Base-by-base conservation (phyloP, 2,113 vertebrate genomes). In the Gila orcuttii region DNA sequence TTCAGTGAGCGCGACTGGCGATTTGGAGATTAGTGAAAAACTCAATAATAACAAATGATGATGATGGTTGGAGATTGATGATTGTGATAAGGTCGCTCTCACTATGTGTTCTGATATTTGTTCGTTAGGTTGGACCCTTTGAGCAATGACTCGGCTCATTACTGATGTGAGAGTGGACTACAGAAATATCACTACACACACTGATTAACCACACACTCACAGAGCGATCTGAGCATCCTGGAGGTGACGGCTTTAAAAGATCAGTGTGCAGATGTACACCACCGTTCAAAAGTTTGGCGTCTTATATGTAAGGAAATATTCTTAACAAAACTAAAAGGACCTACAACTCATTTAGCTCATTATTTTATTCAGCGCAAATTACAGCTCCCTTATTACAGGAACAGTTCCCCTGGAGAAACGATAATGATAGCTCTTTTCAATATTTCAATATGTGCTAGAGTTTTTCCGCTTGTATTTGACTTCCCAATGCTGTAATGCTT, bases 101-200 rank as follows among this genome's bases (percentile, higher is more conserved):
- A 69, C 50, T 76, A 59, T 50, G 52, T 31, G 73, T n/a, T 82
- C 23, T 79, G 39, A 64, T 76, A 89, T 86, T 79, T 78, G 75
- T 68, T 69, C 28, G 33, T 73, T 62, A 73, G 81, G n/a, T 36
- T 76, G 39, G 69, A 19, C 55, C 50, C 85, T 74, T 36, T 45
- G 13, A 59, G 57, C 68, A 84, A 60, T 87, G 86, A 87, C 75
- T 86, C 68, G 81, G 84, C 85, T 90, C 82, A 87, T 88, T 87
- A 83, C 33, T 36, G 81, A 85, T 73, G 17, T n/a, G 39, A 47
- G 66, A 81, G 50, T 55, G 52, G 68, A 82, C 33, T 80, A 83
- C 50, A 57, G 33, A 69, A 55, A 81, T 77, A 78, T 57, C 50
- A 75, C 42, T 50, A 33, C 31, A 33, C 68, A 71, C 17, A 39